Conservation (phyloP, 2,113 vertebrate species). For the Forbesichthys agassizii region DNA sequence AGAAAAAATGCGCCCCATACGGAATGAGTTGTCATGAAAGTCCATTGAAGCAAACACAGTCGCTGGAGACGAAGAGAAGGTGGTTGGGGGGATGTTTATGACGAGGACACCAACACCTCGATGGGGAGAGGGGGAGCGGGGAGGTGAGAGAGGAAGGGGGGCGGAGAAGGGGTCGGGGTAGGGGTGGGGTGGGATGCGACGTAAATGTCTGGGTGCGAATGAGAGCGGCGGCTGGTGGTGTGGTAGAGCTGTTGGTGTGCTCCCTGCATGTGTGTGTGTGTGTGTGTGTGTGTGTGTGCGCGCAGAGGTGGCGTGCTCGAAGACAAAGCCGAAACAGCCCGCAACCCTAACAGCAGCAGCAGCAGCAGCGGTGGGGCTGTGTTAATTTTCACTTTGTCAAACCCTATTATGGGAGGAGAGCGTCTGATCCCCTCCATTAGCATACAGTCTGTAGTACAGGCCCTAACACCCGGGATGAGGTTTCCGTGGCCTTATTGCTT, state of each 20-base stretch:
- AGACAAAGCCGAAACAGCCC: conserved; percentile 62
- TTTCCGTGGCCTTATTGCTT: conserved; percentile 47
- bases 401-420: conserved; percentile 70
- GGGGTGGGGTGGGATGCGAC: conserved; percentile 27
- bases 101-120: conserved; percentile 72
- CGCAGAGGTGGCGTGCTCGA: conserved; percentile 18
- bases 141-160: conserved; percentile 33
- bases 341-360: conserved; percentile 45
- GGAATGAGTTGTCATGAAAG: conserved; percentile 79
- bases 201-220: conserved; percentile 75
- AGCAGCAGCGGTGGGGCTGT: conserved; percentile 71
- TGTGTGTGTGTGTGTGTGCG: neutral
- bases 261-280: neutral
- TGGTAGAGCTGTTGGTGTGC: conserved; percentile 36
- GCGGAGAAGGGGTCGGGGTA: conserved; percentile 14
- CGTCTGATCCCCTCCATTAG: conserved; percentile 59
- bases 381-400: conserved; percentile 80
- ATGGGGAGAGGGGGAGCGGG: conserved; percentile 38
- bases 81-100: conserved; percentile 69
- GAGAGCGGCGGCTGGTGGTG: conserved; percentile 59
- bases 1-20: conserved; percentile 70
- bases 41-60: conserved; percentile 77
- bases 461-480: conserved; percentile 56
- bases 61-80: conserved; percentile 66
- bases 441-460: conserved; percentile 43